phyloP scores from a whole-genome alignment of 37 sponge, comb jelly and placozoan species.

The Mnemiopsis leidyi region DNA sequence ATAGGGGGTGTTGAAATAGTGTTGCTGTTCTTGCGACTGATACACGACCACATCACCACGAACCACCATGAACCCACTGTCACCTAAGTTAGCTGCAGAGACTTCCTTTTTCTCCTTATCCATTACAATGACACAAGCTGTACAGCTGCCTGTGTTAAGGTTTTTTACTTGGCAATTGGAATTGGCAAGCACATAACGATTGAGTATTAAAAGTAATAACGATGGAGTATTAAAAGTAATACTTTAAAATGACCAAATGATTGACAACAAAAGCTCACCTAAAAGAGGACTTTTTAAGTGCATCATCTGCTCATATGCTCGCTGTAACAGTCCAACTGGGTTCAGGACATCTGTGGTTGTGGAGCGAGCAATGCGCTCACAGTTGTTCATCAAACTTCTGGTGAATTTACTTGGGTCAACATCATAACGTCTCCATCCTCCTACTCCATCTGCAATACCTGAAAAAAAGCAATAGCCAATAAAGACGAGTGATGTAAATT shows the following conservation, averaged over 20 bases:
- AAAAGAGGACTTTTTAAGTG: conserved; percentile 41
- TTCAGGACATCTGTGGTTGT: background rate
- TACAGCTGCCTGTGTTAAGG: conserved; percentile 71
- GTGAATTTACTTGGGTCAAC: conserved; percentile 75
- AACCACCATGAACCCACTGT: conserved; percentile 72
- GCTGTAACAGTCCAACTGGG: conserved; percentile 67
- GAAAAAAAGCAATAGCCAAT: background rate
- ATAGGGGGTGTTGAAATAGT: conserved; percentile 75
- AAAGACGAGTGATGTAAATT: too few species aligned
- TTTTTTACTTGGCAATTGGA: too few species aligned
- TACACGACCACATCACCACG: conserved; percentile 64
- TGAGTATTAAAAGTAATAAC: too few species aligned
- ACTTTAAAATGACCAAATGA: too few species aligned
- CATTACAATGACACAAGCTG: conserved; percentile 72
- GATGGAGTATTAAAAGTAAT: too few species aligned
- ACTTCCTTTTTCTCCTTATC: conserved; percentile 66
- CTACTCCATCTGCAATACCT: conserved; percentile 85
- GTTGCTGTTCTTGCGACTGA: conserved; percentile 61
- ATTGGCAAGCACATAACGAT: too few species aligned
- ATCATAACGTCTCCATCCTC: conserved; percentile 72
- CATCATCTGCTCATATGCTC: conserved; percentile 58
- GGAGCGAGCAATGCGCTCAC: conserved; percentile 46
- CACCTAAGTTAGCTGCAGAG: conserved; percentile 72
- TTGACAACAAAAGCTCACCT: conserved; percentile 68
- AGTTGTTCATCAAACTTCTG: conserved; percentile 67